Evolutionary conservation across 1,140 invertebrate species (phyloP), one percentile per base, ranked within the genome.

Genomic region (Drosophila auraria): DNA sequence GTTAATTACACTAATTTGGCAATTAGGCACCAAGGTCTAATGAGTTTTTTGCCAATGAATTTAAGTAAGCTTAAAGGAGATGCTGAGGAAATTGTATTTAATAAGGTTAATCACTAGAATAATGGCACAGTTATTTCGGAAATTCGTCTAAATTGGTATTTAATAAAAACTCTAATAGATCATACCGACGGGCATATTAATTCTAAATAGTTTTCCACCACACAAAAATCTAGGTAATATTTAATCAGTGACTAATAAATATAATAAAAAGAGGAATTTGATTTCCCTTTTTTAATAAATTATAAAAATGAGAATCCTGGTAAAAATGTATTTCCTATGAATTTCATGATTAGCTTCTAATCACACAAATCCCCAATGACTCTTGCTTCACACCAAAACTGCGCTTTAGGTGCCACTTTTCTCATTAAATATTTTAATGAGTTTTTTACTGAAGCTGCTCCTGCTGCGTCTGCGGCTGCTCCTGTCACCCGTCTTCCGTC

Each of bases 401-500:
- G 40, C 38, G 14, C 38, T 65, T 30, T 23, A 44, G 30, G n/a
- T 47, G 8, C 33, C 42, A 38, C 62, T 30, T 50, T 59, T 14
- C 27, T 59, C 53, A 71, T 59, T 59, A 44, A 66, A 44, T 30
- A 72, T 20, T 50, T 71, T 71, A 72, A 72, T 71, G 53, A 73
- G 70, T 40, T 71, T 50, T 62, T 33, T 69, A 20, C 47, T 56
- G 33, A n/a, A 42, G 57, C 25, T 33, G 49, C 74, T 14, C 25
- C 33, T 50, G 53, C 12, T 56, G 30, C 2, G 2, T n/a, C 17
- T 20, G 30, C 15, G 5, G 15, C 8, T 40, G 40, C 27, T 30
- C 27, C 27, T 30, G 27, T 6, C 27, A 30, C 20, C 20, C 20
- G 20, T 1, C 20, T 20, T 20, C 20, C 20, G 20, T 20, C 20